Percentiles rank a stretch among this genome's conserved stretches.
Evolutionary conservation across 2,888 invertebrate genomes (phyloP).

Genomic region (Dorcus hopei): DNA sequence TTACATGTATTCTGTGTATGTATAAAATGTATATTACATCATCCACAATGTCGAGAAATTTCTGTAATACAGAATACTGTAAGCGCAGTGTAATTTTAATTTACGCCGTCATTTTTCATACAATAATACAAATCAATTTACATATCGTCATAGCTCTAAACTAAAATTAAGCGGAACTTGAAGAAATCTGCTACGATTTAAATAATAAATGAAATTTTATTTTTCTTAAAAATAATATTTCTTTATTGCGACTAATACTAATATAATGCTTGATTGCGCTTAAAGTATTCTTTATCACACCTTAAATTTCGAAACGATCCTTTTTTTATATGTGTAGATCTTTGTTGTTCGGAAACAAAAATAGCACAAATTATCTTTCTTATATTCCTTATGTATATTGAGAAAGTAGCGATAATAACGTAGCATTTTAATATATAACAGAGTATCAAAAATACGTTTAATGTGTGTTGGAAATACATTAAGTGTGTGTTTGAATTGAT

Average conservation of each 20-base stretch:
- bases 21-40: constrained; percentile 6
- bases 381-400: constrained; percentile 2
- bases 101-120: neutral
- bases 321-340: constrained; percentile 3
- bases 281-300: neutral
- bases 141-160: neutral
- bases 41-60: neutral
- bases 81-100: neutral
- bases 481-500: constrained; percentile 4
- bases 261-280: neutral
- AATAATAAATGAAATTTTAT: no score
- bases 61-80: neutral
- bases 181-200: no score
- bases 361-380: constrained; percentile 6
- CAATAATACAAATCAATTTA: neutral
- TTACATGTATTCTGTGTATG: constrained; percentile 7
- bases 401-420: neutral
- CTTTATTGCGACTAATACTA: neutral
- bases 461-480: neutral
- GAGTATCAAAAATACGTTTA: neutral
- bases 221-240: neutral
- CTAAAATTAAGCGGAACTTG: neutral
- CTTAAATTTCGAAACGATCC: neutral
- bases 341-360: neutral
- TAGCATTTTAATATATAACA: constrained; percentile 2